A percentile compares a stretch with the other conserved stretches of the same genome.
These are phyloP conservation scores for Pseudeuparius sepicola DNA, from an alignment of 2,888 invertebrate species.

Conservation along the genomic window DNA sequence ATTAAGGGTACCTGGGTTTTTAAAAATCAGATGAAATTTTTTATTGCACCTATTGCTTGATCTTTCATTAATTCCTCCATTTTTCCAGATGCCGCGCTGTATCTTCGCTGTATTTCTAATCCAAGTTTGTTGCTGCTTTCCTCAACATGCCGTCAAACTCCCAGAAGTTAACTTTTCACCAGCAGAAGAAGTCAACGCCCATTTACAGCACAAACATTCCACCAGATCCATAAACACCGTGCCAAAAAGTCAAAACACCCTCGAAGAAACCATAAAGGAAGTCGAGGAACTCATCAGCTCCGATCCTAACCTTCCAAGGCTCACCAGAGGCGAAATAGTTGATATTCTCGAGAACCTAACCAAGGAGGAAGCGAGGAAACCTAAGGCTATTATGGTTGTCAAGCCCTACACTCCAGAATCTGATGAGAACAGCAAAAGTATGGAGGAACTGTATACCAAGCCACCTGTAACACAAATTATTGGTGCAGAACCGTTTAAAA, in stretches of 20 bases:
- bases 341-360: slow-evolving; percentile 57
- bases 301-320: slow-evolving; percentile 52
- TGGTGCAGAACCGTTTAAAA: slow-evolving; percentile 26
- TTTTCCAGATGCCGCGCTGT: no score
- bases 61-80: no score
- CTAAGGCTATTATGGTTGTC: slow-evolving; percentile 54
- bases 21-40: no score
- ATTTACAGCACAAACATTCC: slow-evolving; percentile 13
- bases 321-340: slow-evolving; percentile 55
- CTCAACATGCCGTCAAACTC: slow-evolving; percentile 14
- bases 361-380: slow-evolving; percentile 40
- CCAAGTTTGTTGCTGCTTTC: no score
- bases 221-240: slow-evolving; percentile 16
- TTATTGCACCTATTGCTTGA: no score
- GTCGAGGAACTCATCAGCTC: slow-evolving; percentile 53
- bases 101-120: no score
- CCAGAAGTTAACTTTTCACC: slow-evolving; percentile 16
- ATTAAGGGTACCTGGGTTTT: no score
- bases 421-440: slow-evolving; percentile 35
- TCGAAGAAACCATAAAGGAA: slow-evolving; percentile 55
- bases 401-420: slow-evolving; percentile 55
- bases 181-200: slow-evolving; percentile 20
- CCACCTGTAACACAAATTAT: slow-evolving; percentile 53
- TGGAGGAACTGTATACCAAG: slow-evolving; percentile 57
- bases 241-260: slow-evolving; percentile 34